phyloP scores from a whole-genome alignment of 2,797 vertebrate genomes.

The Lacerta bilineata region DNA sequence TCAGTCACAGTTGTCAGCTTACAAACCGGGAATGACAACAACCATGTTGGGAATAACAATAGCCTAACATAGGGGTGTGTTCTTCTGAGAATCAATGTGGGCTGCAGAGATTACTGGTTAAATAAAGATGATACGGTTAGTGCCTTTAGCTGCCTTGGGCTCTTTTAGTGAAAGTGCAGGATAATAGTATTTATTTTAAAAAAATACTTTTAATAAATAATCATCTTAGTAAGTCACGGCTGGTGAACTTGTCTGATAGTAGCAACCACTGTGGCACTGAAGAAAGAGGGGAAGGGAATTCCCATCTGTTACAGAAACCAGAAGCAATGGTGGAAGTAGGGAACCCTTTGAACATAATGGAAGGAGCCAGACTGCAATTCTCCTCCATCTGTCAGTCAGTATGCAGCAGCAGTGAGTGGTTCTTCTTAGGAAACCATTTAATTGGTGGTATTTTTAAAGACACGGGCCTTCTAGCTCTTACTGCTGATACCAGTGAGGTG shows the following conservation, averaged over 20 bases:
- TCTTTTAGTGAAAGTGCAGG: neutral
- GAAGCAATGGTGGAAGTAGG: neutral
- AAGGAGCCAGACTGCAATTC: neutral
- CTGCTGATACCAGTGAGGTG: neutral
- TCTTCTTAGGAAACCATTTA: too few relatives aligned
- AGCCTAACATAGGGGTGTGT: neutral
- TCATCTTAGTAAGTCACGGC: neutral
- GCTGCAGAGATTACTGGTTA: neutral
- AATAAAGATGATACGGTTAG: neutral
- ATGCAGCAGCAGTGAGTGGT: too few relatives aligned
- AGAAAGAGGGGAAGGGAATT: neutral
- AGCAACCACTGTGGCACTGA: neutral
- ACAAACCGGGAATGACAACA: constrained; percentile 2
- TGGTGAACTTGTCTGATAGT: neutral
- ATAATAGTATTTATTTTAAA: neutral
- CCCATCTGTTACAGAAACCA: neutral
- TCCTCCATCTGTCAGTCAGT: neutral
- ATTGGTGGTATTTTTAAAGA: too few relatives aligned
- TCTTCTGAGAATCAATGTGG: neutral
- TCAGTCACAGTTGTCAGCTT: neutral
- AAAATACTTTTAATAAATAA: neutral
- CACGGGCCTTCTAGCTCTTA: too few relatives aligned
- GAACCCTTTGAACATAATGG: neutral
- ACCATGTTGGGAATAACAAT: neutral
- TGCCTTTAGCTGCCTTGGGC: neutral